A percentile compares a stretch with the other conserved stretches of the same genome.
Evolutionary conservation across 1,140 invertebrate species (phyloP).

Genomic region (Polypedilum vanderplanki): DNA sequence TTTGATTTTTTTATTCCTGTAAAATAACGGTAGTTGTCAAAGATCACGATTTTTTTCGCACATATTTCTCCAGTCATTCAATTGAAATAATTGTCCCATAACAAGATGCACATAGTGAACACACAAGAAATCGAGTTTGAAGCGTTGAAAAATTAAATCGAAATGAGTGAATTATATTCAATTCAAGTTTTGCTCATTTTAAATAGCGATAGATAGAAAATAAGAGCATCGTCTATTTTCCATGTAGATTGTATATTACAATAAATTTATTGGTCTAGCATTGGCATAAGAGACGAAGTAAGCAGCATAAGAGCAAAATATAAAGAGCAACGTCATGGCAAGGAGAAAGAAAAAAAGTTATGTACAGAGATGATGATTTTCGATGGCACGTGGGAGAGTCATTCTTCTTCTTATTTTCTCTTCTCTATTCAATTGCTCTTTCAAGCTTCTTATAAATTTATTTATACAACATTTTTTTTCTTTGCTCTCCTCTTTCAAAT

Average conservation of each 20-base stretch:
- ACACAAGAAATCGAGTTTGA: neutral
- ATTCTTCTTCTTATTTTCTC: neutral
- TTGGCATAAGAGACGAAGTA: neutral
- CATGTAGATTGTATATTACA: neutral
- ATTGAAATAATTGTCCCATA: no score
- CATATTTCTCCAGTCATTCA: no score
- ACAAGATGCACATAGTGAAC: no score
- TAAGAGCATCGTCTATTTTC: neutral
- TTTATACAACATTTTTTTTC: neutral
- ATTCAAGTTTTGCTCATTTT: neutral
- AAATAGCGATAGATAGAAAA: neutral
- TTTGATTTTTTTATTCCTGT: no score
- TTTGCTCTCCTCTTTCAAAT: neutral
- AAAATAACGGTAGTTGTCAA: no score
- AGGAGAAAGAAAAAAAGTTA: neutral
- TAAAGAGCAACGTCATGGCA: neutral
- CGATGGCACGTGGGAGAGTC: conserved; percentile 24
- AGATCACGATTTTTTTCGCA: no score
- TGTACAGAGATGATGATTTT: neutral
- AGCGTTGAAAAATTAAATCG: conserved; percentile 22
- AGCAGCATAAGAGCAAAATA: neutral
- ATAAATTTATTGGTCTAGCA: conserved; percentile 1
- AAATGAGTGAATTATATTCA: conserved; percentile 27
- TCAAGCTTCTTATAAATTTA: conserved; percentile 7
- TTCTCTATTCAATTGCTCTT: neutral